These are phyloP conservation scores for Bergia sp. DNA, from an alignment of 92 coral and sea anemone genomes.

Conservation along the genomic window DNA sequence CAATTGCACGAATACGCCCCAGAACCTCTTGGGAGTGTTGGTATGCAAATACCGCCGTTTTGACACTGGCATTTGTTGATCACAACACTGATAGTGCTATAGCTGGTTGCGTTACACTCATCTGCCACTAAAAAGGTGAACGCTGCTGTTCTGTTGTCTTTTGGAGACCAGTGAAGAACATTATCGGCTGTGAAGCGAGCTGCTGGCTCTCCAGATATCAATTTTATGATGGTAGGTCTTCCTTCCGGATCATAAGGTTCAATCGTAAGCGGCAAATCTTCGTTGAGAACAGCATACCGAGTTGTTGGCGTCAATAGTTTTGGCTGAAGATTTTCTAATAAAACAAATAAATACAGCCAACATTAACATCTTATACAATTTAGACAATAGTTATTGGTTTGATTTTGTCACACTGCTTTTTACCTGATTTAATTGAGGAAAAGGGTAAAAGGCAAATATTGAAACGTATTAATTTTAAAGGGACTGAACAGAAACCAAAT, in stretches of 20 bases:
- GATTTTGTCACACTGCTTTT: too few species aligned
- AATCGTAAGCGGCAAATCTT: slow-evolving; percentile 1
- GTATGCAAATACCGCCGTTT: not conserved
- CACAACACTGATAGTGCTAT: not conserved
- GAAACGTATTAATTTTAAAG: too few species aligned
- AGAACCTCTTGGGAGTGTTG: slow-evolving; percentile 9
- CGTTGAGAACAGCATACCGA: slow-evolving; percentile 16
- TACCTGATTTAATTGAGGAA: too few species aligned
- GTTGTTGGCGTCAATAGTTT: not conserved
- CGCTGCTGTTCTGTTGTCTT: not conserved
- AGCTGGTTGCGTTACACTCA: slow-evolving; percentile 28
- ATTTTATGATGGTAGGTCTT: slow-evolving; percentile 13
- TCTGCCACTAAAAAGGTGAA: slow-evolving; percentile 16
- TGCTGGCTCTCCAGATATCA: slow-evolving; percentile 22
- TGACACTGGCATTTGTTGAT: slow-evolving; percentile 1
- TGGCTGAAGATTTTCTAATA: slow-evolving; percentile 11
- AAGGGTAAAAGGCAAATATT: too few species aligned
- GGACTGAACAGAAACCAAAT: too few species aligned
- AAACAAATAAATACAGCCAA: not conserved
- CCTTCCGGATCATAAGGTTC: slow-evolving; percentile 31
- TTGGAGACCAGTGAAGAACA: slow-evolving; percentile 26
- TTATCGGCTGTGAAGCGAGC: slow-evolving; percentile 17
- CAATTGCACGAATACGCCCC: not conserved
- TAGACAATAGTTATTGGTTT: too few species aligned
- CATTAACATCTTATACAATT: too few species aligned